phyloP scores from a whole-genome alignment of 2,797 vertebrate species.

The Erpetoichthys calabaricus region DNA sequence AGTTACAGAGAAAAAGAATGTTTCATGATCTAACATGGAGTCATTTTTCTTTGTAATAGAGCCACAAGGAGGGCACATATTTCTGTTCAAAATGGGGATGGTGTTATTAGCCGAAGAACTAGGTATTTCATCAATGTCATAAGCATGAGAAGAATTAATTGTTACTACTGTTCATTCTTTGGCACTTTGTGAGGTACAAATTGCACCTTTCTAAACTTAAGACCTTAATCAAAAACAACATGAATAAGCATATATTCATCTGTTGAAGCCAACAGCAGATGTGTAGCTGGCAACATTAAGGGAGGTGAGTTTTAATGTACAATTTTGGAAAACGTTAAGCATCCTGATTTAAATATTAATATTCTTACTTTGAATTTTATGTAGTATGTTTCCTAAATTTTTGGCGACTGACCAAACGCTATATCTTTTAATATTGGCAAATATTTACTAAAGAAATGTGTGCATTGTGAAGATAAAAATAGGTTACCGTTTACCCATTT shows the following conservation, averaged over 20 bases:
- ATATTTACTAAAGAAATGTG: no score
- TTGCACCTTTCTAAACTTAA: slow-evolving; percentile 67
- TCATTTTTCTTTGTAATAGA: slow-evolving; percentile 35
- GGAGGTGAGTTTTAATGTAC: slow-evolving; percentile 30
- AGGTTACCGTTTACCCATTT: no score
- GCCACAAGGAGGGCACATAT: slow-evolving; percentile 34
- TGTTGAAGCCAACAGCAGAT: slow-evolving; percentile 25
- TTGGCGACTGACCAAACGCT: no score
- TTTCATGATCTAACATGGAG: slow-evolving; percentile 18
- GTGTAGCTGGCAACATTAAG: slow-evolving; percentile 32
- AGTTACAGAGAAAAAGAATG: slow-evolving; percentile 22
- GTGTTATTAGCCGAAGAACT: slow-evolving; percentile 47
- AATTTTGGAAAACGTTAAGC: no score
- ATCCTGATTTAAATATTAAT: no score
- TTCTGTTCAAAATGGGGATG: slow-evolving; percentile 54
- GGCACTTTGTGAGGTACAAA: slow-evolving; percentile 56
- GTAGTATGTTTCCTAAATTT: no score
- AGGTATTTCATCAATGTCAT: slow-evolving; percentile 66
- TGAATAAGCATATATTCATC: slow-evolving; percentile 43
- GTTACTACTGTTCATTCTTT: slow-evolving; percentile 41
- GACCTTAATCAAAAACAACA: slow-evolving; percentile 68
- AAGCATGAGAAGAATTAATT: slow-evolving; percentile 62
- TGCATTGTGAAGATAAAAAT: no score
- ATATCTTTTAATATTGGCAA: no score
- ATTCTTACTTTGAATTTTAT: no score